A percentile compares a stretch with the other conserved stretches of the same genome.
These are phyloP conservation scores for Anguilla pacifica DNA, from an alignment of 2,797 vertebrate genomes.

Conservation along the genomic window DNA sequence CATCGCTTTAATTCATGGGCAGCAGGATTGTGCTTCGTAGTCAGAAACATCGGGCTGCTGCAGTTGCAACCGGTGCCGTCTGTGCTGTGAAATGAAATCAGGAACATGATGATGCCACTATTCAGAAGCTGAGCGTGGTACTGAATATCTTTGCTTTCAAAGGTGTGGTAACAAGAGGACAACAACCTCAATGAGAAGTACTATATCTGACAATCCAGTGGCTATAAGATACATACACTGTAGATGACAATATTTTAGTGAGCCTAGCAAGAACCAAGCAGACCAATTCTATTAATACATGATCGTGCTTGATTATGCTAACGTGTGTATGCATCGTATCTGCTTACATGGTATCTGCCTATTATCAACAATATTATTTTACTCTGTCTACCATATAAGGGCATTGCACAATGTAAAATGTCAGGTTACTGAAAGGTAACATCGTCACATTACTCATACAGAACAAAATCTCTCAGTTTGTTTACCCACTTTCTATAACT, in stretches of 20 bases:
- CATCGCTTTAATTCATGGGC: neutral
- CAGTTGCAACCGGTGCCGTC: neutral
- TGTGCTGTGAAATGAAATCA: neutral
- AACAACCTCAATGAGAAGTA: neutral
- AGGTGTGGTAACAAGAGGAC: neutral
- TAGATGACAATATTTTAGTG: neutral
- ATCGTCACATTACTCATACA: neutral
- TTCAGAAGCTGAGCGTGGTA: neutral
- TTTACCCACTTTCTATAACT: neutral
- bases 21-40: neutral
- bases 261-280: neutral
- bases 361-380: neutral
- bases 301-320: neutral
- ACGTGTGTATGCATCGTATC: neutral
- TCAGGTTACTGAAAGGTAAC: neutral
- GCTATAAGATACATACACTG: neutral
- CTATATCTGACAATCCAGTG: neutral
- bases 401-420: neutral
- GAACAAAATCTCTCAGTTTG: neutral
- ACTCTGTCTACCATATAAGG: neutral
- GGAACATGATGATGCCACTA: neutral
- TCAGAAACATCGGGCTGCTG: neutral
- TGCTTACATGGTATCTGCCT: neutral
- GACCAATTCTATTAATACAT: neutral
- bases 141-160: neutral